Conservation (phyloP, 2,797 vertebrate species). For the Chelon auratus region DNA sequence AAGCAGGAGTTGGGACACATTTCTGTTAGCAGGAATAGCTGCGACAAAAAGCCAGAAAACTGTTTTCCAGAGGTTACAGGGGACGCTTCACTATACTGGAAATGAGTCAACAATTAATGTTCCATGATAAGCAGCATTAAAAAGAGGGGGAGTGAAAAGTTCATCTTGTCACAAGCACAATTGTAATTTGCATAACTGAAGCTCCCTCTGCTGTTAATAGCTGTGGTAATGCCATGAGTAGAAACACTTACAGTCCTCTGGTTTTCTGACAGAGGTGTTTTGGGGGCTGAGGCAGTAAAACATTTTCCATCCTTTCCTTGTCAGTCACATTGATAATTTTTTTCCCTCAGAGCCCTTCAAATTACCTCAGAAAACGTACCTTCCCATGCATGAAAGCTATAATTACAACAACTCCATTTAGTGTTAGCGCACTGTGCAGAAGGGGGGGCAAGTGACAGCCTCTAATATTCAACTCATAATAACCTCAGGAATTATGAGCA, state of each 20-base stretch:
- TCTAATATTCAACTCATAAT: conserved; percentile 80
- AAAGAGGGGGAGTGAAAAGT: conserved; percentile 65
- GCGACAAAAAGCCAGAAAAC: conserved; percentile 37
- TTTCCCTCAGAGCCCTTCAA: conserved; percentile 65
- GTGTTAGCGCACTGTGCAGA: conserved; percentile 64
- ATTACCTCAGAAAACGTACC: conserved; percentile 80
- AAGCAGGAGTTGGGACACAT: conserved; percentile 23
- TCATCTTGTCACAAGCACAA: conserved; percentile 65
- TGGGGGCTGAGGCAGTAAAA: conserved; percentile 41
- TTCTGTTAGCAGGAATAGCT: conserved; percentile 43
- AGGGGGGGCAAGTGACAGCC: conserved; percentile 62
- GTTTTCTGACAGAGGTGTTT: conserved; percentile 48
- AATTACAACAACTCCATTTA: conserved; percentile 83
- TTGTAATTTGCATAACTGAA: conserved; percentile 74
- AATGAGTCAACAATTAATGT: conserved; percentile 69
- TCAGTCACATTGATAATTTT: conserved; percentile 52
- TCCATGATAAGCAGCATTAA: conserved; percentile 66
- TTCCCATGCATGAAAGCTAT: conserved; percentile 83
- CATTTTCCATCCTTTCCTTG: conserved; percentile 56
- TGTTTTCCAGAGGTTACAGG: conserved; percentile 61
- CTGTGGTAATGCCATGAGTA: conserved; percentile 67
- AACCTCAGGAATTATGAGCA: conserved; percentile 78
- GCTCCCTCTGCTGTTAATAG: conserved; percentile 77
- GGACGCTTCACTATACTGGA: conserved; percentile 52
- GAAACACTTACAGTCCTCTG: conserved; percentile 26